These are phyloP conservation scores for Sciurus vulgaris DNA, from an alignment of 2,797 vertebrate genomes.

Conservation along the genomic window DNA sequence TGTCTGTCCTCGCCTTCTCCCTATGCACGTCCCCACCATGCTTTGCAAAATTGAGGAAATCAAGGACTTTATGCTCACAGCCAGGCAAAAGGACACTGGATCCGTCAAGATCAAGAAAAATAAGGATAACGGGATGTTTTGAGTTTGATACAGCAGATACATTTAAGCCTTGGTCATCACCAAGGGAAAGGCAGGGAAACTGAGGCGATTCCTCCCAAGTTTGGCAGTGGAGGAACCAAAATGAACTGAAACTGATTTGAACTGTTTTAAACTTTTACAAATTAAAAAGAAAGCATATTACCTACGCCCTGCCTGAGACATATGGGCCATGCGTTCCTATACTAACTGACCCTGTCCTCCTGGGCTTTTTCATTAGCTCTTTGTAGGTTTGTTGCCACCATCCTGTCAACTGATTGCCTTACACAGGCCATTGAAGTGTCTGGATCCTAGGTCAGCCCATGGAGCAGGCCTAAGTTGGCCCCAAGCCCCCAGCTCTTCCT, in stretches of 20 bases:
- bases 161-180: background rate
- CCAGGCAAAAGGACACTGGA: background rate
- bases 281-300: background rate
- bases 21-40: background rate
- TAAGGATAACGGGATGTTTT: background rate
- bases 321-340: accelerated
- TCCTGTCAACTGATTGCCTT: background rate
- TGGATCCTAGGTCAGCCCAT: background rate
- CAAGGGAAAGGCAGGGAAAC: background rate
- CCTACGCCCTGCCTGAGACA: background rate
- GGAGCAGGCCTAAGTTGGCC: background rate
- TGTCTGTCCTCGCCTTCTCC: background rate
- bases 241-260: background rate
- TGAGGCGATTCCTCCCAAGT: background rate
- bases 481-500: background rate
- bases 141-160: background rate
- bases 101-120: background rate
- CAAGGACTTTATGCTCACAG: background rate
- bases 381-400: background rate
- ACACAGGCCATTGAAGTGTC: background rate
- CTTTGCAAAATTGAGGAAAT: background rate
- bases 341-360: background rate
- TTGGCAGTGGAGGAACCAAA: background rate
- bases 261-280: background rate
- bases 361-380: background rate